These are phyloP conservation scores for Dinoponera quadriceps DNA, from an alignment of 1,140 invertebrate species.

Conservation along the genomic window DNA sequence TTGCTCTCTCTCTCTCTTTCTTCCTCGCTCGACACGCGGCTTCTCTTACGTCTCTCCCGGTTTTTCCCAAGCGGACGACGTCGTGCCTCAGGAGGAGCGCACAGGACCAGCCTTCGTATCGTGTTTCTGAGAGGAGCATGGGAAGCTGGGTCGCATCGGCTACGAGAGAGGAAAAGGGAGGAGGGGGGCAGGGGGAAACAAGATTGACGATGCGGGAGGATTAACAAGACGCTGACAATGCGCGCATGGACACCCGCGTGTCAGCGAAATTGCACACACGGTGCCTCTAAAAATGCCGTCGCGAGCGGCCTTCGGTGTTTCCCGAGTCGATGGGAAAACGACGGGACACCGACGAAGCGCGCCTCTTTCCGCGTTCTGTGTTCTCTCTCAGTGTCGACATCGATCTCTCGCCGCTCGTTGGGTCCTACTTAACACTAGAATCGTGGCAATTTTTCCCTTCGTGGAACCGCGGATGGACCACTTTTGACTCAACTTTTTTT, in stretches of 20 bases:
- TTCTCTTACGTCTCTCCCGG: slow-evolving; percentile 1
- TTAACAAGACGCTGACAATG: slow-evolving; percentile 59
- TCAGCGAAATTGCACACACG: slow-evolving; percentile 20
- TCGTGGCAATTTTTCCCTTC: no score
- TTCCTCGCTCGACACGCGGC: background rate
- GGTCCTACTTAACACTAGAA: no score
- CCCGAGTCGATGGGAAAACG: background rate
- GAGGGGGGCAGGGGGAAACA: slow-evolving; percentile 19
- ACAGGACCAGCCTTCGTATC: slow-evolving; percentile 35
- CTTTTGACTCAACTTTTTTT: no score
- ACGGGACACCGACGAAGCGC: background rate
- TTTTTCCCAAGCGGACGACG: slow-evolving; percentile 41
- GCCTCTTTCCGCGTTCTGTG: background rate
- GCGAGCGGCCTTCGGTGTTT: no score
- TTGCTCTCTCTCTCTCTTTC: slow-evolving; percentile 17
- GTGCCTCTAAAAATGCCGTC: slow-evolving; percentile 23
- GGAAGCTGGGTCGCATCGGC: slow-evolving; percentile 32
- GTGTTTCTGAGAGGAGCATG: slow-evolving; percentile 32
- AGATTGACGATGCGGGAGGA: slow-evolving; percentile 57
- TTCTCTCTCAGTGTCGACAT: no score
- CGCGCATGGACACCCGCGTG: slow-evolving; percentile 28
- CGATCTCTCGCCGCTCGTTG: no score
- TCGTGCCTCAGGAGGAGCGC: slow-evolving; percentile 6
- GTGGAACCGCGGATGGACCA: no score
- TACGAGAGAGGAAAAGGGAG: no score